Evolutionary conservation across 1,140 invertebrate species (phyloP).

Genomic region (Globodera ellingtonae): DNA sequence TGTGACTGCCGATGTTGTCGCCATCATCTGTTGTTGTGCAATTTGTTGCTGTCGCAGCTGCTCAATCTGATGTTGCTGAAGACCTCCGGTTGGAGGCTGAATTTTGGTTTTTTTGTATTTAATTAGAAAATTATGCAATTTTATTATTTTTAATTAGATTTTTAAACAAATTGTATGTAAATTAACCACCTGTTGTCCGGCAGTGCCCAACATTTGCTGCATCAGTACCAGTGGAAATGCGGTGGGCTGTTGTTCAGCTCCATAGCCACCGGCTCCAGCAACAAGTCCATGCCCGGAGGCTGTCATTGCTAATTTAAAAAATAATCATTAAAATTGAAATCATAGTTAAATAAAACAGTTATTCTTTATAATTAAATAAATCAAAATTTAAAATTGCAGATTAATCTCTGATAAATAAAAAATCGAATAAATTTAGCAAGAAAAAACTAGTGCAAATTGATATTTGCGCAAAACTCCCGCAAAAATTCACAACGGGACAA

Average conservation of each 20-base stretch:
- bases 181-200: constrained; percentile 4
- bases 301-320: background rate
- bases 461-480: background rate
- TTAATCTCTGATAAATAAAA: background rate
- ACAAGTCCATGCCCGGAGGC: background rate
- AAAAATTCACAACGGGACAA: background rate
- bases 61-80: background rate
- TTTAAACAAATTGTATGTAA: background rate
- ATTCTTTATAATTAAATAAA: background rate
- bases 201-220: constrained; percentile 7
- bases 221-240: background rate
- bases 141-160: background rate
- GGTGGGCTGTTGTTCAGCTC: background rate
- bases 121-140: background rate
- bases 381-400: background rate
- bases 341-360: background rate
- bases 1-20: background rate
- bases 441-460: too few species aligned
- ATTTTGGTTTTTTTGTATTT: background rate
- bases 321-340: background rate
- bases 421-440: background rate
- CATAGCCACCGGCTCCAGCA: background rate
- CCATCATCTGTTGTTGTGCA: background rate
- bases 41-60: constrained; percentile 1
- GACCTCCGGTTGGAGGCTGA: background rate